phyloP scores from a whole-genome alignment of 2,888 invertebrate species.

The Alentia gelatinosa region DNA sequence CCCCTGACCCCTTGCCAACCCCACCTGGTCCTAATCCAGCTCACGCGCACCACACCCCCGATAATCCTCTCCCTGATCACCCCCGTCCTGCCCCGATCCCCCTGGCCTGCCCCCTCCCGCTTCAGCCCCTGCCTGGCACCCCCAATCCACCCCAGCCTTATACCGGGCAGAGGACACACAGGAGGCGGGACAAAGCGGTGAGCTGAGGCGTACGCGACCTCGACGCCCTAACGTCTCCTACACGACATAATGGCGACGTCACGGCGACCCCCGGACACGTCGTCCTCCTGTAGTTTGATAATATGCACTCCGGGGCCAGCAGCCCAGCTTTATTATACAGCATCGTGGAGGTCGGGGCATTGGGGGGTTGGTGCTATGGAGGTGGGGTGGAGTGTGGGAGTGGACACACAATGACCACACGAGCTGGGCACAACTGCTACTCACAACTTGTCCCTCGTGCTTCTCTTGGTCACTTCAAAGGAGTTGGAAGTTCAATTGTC shows the following conservation, averaged over 20 bases:
- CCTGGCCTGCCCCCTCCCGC: not conserved
- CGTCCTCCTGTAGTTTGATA: not conserved
- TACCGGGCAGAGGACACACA: not conserved
- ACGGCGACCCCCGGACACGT: not conserved
- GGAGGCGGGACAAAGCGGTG: not conserved
- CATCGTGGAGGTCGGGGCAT: not conserved
- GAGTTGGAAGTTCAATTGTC: too few species aligned
- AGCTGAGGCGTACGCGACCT: not conserved
- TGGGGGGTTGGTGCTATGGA: not conserved
- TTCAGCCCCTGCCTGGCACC: not conserved
- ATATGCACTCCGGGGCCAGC: not conserved
- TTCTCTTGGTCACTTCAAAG: too few species aligned
- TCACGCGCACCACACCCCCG: slow-evolving; percentile 1
- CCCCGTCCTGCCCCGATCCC: not conserved
- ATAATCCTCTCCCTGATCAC: not conserved
- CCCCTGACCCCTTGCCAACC: not conserved
- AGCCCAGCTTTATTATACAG: not conserved
- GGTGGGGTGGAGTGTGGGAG: not conserved
- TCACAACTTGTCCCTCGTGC: not conserved
- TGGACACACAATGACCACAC: not conserved
- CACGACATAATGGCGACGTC: slow-evolving; percentile 10
- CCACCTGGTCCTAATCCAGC: not conserved
- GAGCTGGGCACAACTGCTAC: not conserved
- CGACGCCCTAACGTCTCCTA: not conserved
- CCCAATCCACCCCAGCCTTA: too few species aligned